Evolutionary conservation across 1,140 invertebrate genomes (phyloP), one percentile per base, ranked within the genome.

Genomic region (Uloborus diversus): DNA sequence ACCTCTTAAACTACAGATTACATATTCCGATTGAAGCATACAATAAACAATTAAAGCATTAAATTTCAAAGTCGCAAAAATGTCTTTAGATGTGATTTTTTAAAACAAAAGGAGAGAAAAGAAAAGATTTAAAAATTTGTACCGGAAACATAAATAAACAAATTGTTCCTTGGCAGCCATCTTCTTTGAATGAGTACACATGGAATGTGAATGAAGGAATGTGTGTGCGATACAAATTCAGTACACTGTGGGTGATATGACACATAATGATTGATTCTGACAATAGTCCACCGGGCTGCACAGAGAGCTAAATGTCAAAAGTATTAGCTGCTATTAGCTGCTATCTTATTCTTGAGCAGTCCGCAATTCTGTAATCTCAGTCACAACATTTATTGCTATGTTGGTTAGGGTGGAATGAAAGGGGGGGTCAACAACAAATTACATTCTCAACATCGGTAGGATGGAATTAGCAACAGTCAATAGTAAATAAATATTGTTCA

Each of bases 101-200:
- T n/a, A n/a, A n/a, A n/a, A n/a, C n/a, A n/a, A n/a, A n/a, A n/a
- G n/a, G n/a, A n/a, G n/a, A n/a, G n/a, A n/a, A n/a, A n/a, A n/a
- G n/a, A 37, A 65, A 51, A 47, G 49, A 23, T 28, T 28, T n/a
- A 68, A 78, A 78, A 78, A 78, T 78, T 78, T 78, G 73, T 78
- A 78, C 73, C 73, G 62, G 61, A 78, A 64, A 78, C 59, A 73
- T 11, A 78, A 78, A 70, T 28, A 78, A 65, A 32, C 57, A 56
- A 65, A 78, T 78, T 65, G 73, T 65, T 75, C 71, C 71, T 78
- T 78, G 73, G 73, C 73, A 78, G 73, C 62, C 73, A 78, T 78
- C 33, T 49, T 66, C 49, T 66, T 69, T 37, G 17, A 11, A 59
- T 71, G 68, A 59, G 35, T 37, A 62, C 47, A 78, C 61, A 78